A percentile compares a stretch with the other conserved stretches of the same genome.
These are phyloP conservation scores for Maniola jurtina DNA, from an alignment of 1,140 invertebrate genomes.

Conservation along the genomic window DNA sequence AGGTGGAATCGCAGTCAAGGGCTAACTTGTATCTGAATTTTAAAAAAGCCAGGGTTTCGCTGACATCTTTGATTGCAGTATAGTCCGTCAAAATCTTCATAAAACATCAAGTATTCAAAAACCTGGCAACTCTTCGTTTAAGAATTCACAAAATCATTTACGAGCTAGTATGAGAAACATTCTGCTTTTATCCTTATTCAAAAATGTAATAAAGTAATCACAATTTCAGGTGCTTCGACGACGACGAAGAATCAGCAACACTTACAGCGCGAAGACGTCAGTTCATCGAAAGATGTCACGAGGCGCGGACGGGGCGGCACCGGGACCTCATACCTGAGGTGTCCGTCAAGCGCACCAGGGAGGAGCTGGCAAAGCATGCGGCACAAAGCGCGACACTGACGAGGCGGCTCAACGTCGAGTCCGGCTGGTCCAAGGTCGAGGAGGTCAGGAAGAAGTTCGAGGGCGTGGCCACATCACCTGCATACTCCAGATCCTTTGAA, in stretches of 20 bases:
- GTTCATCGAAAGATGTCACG: slow-evolving; percentile 68
- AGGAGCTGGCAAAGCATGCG: slow-evolving; percentile 69
- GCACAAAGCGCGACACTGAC: slow-evolving; percentile 48
- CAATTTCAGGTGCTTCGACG: slow-evolving; percentile 48
- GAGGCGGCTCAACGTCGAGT: slow-evolving; percentile 66
- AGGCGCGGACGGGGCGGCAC: slow-evolving; percentile 45
- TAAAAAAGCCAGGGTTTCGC: no score
- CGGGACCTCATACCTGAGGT: slow-evolving; percentile 60
- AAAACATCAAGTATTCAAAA: no score
- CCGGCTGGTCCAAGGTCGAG: slow-evolving; percentile 71
- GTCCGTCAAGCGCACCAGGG: slow-evolving; percentile 60
- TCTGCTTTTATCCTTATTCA: no score
- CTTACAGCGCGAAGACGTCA: slow-evolving; percentile 60
- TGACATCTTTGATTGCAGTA: no score
- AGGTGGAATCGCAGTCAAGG: no score
- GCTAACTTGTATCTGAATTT: no score
- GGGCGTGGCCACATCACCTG: slow-evolving; percentile 46
- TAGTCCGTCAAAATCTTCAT: no score
- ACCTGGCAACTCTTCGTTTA: no score
- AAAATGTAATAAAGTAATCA: not conserved
- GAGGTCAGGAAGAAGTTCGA: slow-evolving; percentile 72
- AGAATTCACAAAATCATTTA: no score
- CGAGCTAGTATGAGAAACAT: no score
- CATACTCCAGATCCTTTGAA: slow-evolving; percentile 64
- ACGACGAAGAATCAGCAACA: slow-evolving; percentile 53